phyloP scores from a whole-genome alignment of 2,888 invertebrate genomes.

The Lepidochitona cinerea region DNA sequence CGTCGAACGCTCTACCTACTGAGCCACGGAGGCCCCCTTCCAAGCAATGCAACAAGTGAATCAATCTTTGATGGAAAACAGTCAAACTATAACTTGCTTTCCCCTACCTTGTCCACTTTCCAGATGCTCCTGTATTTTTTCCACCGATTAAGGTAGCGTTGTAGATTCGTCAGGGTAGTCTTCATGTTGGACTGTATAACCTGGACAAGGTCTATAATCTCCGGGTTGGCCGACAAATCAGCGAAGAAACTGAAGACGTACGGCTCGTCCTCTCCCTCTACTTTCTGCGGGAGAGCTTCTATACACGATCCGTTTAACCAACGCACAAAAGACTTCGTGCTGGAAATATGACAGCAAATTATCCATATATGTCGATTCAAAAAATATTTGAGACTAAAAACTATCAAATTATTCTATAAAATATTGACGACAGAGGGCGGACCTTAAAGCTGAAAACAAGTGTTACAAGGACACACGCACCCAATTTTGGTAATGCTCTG shows the following conservation, averaged over 20 bases:
- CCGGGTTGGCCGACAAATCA: conserved; percentile 81
- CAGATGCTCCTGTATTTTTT: conserved; percentile 69
- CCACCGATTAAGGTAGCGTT: conserved; percentile 76
- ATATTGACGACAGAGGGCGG: too few species aligned
- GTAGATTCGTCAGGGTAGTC: conserved; percentile 78
- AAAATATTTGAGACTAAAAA: conserved; percentile 82
- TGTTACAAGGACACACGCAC: too few species aligned
- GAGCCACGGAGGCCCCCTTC: too few species aligned
- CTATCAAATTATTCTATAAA: conserved; percentile 90
- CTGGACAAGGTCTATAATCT: conserved; percentile 79
- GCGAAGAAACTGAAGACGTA: conserved; percentile 84
- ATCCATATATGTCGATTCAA: conserved; percentile 76
- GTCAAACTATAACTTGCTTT: too few species aligned
- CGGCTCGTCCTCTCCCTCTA: conserved; percentile 76
- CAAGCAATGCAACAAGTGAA: too few species aligned
- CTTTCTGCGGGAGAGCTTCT: conserved; percentile 78
- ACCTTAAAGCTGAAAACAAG: too few species aligned
- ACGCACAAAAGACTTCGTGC: conserved; percentile 82
- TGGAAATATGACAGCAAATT: conserved; percentile 75
- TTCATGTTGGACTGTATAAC: conserved; percentile 80
- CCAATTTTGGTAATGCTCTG: too few species aligned
- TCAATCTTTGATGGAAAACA: too few species aligned
- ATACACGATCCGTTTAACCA: conserved; percentile 90
- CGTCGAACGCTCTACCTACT: too few species aligned
- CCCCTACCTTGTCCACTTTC: conserved; percentile 70